These are phyloP conservation scores for Tetragonisca angustula DNA, from an alignment of 2,888 invertebrate species.

Conservation along the genomic window DNA sequence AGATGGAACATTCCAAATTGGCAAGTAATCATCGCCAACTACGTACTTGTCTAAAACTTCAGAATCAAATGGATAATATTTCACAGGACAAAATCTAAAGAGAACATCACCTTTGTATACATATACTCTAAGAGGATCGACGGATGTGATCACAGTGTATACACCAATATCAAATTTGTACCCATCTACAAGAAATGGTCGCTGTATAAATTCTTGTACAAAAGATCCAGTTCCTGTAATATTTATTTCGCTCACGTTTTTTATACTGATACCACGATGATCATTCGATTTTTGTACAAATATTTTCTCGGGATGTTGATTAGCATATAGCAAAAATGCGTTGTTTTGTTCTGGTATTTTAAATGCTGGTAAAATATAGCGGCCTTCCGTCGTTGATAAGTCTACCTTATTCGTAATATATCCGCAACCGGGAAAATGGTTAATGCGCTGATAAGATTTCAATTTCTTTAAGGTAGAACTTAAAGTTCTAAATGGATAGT, in stretches of 20 bases:
- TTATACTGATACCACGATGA: slow-evolving; percentile 94
- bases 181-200: slow-evolving; percentile 95
- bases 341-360: slow-evolving; percentile 91
- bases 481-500: slow-evolving; percentile 92
- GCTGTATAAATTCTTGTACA: slow-evolving; percentile 95
- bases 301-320: slow-evolving; percentile 87
- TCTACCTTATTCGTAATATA: slow-evolving; percentile 96
- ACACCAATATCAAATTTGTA: slow-evolving; percentile 99
- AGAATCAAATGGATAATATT: slow-evolving; percentile 96
- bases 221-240: slow-evolving; percentile 90
- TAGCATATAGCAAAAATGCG: slow-evolving; percentile 89
- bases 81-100: slow-evolving; percentile 94
- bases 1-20: slow-evolving; percentile 96
- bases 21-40: slow-evolving; percentile 96
- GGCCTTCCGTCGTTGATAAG: slow-evolving; percentile 91
- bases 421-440: slow-evolving; percentile 97
- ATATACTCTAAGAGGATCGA: slow-evolving; percentile 95
- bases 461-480: slow-evolving; percentile 86
- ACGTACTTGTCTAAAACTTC: slow-evolving; percentile 94
- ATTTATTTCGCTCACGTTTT: slow-evolving; percentile 89
- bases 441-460: slow-evolving; percentile 91
- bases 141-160: slow-evolving; percentile 95
- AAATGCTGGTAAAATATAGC: slow-evolving; percentile 95
- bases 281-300: slow-evolving; percentile 97
- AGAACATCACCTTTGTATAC: slow-evolving; percentile 95